Evolutionary conservation across 2,888 invertebrate genomes (phyloP).

Genomic region (Gnatocerus cornutus): DNA sequence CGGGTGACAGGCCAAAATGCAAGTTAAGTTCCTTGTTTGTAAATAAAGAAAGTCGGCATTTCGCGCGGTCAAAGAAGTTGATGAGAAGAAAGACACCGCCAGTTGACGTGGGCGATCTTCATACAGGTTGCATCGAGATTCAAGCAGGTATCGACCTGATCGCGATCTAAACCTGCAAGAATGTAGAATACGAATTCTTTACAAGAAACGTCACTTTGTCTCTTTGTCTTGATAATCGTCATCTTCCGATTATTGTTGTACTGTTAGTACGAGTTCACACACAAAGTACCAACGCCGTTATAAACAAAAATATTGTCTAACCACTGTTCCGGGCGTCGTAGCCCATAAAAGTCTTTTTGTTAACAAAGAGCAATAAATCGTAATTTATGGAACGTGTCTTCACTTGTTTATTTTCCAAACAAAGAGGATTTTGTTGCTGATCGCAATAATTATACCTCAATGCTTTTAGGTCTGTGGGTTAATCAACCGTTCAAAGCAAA

Average conservation of each 20-base stretch:
- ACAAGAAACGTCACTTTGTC: conserved; percentile 37
- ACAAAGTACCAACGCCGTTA: conserved; percentile 3
- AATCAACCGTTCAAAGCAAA: conserved; percentile 30
- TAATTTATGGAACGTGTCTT: conserved; percentile 30
- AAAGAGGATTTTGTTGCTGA: conserved; percentile 12
- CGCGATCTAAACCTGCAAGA: conserved; percentile 28
- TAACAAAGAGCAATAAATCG: conserved; percentile 37
- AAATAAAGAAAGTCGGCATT: conserved; percentile 42
- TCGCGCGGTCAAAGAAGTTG: conserved; percentile 45
- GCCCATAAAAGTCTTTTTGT: conserved; percentile 30
- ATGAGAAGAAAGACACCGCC: conserved; percentile 25
- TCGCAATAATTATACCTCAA: conserved; percentile 23
- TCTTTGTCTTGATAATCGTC: conserved; percentile 3
- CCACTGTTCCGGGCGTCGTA: no score
- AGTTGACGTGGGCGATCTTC: conserved; percentile 27
- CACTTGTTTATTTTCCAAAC: conserved; percentile 19
- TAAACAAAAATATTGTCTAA: no score
- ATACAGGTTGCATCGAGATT: conserved; percentile 49
- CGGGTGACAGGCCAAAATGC: neutral
- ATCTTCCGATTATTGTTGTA: conserved; percentile 5
- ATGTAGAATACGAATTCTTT: conserved; percentile 40
- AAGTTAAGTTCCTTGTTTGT: conserved; percentile 27
- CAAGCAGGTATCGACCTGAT: conserved; percentile 56
- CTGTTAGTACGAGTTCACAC: conserved; percentile 2
- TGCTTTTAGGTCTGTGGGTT: conserved; percentile 37